These are phyloP conservation scores for Spinibarbus caldwelli DNA, from an alignment of 2,797 vertebrate species.

Conservation along the genomic window DNA sequence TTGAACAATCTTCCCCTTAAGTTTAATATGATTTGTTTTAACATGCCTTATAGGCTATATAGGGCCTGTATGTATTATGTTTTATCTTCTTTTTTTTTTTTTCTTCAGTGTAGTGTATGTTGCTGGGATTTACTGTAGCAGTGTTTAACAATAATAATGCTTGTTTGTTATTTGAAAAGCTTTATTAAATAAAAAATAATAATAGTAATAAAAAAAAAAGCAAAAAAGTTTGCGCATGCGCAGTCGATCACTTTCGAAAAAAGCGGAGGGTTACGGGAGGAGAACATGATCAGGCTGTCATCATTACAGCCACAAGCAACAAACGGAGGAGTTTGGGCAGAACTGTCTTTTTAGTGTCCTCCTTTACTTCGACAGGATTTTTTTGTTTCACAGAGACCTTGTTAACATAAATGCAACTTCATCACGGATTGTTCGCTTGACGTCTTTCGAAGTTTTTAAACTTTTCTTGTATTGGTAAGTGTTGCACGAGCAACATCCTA, in stretches of 20 bases:
- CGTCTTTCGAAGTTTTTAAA: neutral
- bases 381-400: neutral
- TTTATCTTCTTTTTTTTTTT: too few relatives aligned
- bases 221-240: conserved; percentile 29
- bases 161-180: neutral
- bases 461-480: conserved; percentile 33
- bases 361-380: neutral
- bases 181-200: neutral
- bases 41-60: too few relatives aligned
- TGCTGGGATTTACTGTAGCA: neutral
- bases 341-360: neutral
- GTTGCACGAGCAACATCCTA: neutral
- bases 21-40: too few relatives aligned
- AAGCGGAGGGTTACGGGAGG: conserved; percentile 14
- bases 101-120: too few relatives aligned
- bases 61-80: too few relatives aligned
- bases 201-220: too few relatives aligned
- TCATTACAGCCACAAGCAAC: neutral
- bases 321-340: neutral
- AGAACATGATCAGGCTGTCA: conserved; percentile 10
- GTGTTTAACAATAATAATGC: neutral
- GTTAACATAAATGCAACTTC: conserved; percentile 1
- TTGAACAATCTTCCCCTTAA: too few relatives aligned
- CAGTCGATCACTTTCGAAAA: conserved; percentile 37
- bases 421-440: neutral